A percentile compares a stretch with the other conserved stretches of the same genome.
These are phyloP conservation scores for Grallaria varia DNA, from an alignment of 2,113 vertebrate genomes.

Conservation along the genomic window DNA sequence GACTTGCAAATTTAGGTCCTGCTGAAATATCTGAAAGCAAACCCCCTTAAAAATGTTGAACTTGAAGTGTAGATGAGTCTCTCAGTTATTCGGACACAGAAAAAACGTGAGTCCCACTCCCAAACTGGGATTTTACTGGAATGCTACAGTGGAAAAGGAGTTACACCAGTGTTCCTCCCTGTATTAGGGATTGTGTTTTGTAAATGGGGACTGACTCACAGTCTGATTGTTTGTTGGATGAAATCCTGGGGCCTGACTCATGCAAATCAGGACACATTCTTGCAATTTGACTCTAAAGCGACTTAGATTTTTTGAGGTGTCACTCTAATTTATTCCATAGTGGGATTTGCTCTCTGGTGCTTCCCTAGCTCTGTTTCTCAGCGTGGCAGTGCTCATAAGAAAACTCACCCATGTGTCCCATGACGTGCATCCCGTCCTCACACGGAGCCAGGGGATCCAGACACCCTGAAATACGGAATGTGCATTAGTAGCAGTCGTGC, in stretches of 20 bases:
- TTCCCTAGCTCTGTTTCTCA: neutral
- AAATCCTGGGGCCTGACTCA: too few relatives aligned
- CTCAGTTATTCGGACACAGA: neutral
- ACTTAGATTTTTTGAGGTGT: too few relatives aligned
- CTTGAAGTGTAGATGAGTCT: neutral
- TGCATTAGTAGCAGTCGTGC: constrained; percentile 41
- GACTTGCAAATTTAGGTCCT: neutral
- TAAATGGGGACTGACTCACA: neutral
- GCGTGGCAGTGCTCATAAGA: neutral
- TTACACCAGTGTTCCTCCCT: neutral
- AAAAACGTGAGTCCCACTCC: neutral
- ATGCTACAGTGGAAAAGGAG: neutral
- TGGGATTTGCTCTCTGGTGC: neutral
- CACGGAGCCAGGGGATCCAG: neutral
- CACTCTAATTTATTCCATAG: neutral
- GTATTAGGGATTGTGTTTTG: neutral
- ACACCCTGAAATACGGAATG: constrained; percentile 30
- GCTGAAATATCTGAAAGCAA: neutral
- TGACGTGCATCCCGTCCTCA: neutral
- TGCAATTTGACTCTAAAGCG: too few relatives aligned
- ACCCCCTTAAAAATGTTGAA: neutral
- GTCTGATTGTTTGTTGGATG: too few relatives aligned
- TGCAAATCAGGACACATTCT: too few relatives aligned
- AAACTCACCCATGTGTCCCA: neutral
- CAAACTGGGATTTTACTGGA: neutral